These are phyloP conservation scores for Belgica antarctica DNA, from an alignment of 2,888 invertebrate species.

Conservation along the genomic window DNA sequence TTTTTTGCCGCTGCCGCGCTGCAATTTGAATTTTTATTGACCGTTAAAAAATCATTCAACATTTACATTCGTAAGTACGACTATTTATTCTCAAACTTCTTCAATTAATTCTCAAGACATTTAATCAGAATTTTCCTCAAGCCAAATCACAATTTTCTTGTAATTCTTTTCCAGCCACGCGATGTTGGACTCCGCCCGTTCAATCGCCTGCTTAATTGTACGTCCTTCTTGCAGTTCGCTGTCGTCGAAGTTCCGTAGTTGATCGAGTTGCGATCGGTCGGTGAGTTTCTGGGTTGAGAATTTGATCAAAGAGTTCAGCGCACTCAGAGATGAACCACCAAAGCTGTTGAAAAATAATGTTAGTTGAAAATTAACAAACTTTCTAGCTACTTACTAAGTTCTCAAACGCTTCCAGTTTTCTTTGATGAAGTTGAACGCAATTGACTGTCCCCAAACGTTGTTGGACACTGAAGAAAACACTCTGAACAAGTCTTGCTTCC, in stretches of 20 bases:
- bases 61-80: no score
- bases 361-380: slow-evolving; percentile 23
- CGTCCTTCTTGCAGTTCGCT: slow-evolving; percentile 67
- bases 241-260: slow-evolving; percentile 70
- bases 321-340: slow-evolving; percentile 69
- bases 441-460: slow-evolving; percentile 75
- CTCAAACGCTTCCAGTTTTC: slow-evolving; percentile 72
- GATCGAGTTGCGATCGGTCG: slow-evolving; percentile 70
- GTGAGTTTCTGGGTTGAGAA: slow-evolving; percentile 72
- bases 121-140: slow-evolving; percentile 50
- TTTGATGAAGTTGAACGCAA: slow-evolving; percentile 75
- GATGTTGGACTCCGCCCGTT: slow-evolving; percentile 76
- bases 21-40: no score
- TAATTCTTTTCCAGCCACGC: slow-evolving; percentile 80
- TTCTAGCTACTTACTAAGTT: slow-evolving; percentile 59
- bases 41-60: no score
- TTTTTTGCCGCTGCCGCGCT: no score
- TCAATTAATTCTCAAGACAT: no score
- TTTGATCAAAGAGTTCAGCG: slow-evolving; percentile 68
- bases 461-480: slow-evolving; percentile 75
- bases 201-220: slow-evolving; percentile 75
- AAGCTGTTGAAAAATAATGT: slow-evolving; percentile 47
- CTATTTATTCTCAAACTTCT: no score
- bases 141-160: slow-evolving; percentile 71
- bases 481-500: slow-evolving; percentile 76